Evolutionary conservation across 2,888 invertebrate species (phyloP), one percentile per base, ranked within the genome.

Genomic region (Apeira syringaria): DNA sequence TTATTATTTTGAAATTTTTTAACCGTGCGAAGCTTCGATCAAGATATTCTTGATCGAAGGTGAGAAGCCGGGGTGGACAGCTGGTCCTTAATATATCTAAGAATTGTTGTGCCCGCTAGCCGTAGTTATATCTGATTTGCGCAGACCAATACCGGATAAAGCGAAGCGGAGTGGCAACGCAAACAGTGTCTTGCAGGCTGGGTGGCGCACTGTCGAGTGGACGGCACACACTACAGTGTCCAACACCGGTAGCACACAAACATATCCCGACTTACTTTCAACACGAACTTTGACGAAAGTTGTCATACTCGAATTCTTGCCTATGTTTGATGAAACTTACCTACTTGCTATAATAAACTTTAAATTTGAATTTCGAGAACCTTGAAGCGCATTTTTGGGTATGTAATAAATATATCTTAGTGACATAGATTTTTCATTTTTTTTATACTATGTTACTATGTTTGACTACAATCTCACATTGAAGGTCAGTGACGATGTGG

Each of bases 241-340:
- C 70, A 83, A 84, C 83, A 84, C 87, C 86, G 79, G 88, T 87
- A 86, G 85, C 82, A 66, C 56, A 73, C 77, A 85, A 84, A 86
- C 80, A 83, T 72, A 75, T 71, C 65, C 70, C 73, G 69, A 74
- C 72, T 73, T 73, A 70, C 71, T 74, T 77, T 71, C 68, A 70
- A 74, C 75, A 69, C 68, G 72, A 75, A 79, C 74, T 79, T 70
- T 68, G 64, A 71, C 55, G 64, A 74, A 71, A 60, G 53, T 66
- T 35, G 42, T 61, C 71, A 65, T 56, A 51, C 56, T 57, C 56
- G 47, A 52, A 60, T 59, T 49, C 58, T 53, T 53, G 43, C 29
- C 47, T 42, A 24, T 53, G 47, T 50, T 50, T 56, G 51, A 46
- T 48, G 46, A 50, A 51, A 51, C 47, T 35, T 36, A 41, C 12